Evolutionary conservation across 2,888 invertebrate genomes (phyloP).

Genomic region (Drosophila aldrichi): DNA sequence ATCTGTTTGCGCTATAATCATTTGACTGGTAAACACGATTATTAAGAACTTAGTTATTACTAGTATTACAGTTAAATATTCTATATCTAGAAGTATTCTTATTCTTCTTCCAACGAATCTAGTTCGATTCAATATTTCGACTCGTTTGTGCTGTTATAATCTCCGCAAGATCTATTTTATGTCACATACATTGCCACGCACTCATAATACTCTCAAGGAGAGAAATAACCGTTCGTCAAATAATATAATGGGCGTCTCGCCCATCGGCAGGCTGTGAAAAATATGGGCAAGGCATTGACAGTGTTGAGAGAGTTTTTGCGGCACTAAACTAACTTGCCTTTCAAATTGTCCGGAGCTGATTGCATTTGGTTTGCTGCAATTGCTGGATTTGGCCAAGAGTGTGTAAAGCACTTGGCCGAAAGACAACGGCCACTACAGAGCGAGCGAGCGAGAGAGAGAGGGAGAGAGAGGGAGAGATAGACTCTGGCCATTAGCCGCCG

Average conservation of each 20-base stretch:
- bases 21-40: background rate
- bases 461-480: background rate
- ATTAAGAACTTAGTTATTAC: background rate
- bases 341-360: constrained; percentile 57
- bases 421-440: constrained; percentile 31
- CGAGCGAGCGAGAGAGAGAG: background rate
- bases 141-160: background rate
- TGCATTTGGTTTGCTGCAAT: constrained; percentile 53
- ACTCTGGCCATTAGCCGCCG: constrained; percentile 62
- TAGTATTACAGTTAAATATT: background rate
- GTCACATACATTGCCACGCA: background rate
- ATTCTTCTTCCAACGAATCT: background rate
- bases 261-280: constrained; percentile 29
- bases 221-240: constrained; percentile 26
- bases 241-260: constrained; percentile 15
- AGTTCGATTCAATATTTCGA: background rate
- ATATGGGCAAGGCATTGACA: constrained; percentile 30
- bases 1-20: background rate
- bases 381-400: constrained; percentile 50
- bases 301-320: constrained; percentile 14
- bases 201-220: background rate
- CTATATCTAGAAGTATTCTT: no score
- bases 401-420: constrained; percentile 43
- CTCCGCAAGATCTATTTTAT: background rate
- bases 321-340: constrained; percentile 41